Base-by-base conservation (phyloP, 2,888 invertebrate species). In the Megaustenia siamemsis region DNA sequence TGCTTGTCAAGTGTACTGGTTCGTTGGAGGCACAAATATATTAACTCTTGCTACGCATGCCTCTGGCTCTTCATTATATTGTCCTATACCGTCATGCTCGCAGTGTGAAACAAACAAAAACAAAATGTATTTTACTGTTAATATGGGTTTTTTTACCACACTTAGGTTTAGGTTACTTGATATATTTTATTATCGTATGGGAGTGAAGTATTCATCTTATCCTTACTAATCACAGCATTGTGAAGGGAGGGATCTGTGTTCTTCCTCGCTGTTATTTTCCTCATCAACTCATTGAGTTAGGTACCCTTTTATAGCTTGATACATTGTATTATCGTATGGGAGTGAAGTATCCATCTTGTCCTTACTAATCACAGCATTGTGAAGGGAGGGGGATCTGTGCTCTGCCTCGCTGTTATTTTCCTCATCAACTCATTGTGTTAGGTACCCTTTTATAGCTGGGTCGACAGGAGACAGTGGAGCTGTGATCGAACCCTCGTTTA, bases 1-100 rank as follows among this genome's bases (percentile, higher is more conserved):
- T 2, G 53, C 35, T 53, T 76, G 76, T 76, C 76, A 76, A 76
- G 21, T 56, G 76, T 56, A 76, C 53, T 12, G 5, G 53, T 76
- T 21, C 38, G 10, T 76, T 5, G 24, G 5, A 28, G 32, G 24
- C 76, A 35, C 18, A 6, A 49, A 35, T 71, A 45, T 45, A 43
- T 32, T 2, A 10, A n/a, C 43, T 24, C 49, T 10, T n/a, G 10
- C 32, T 77, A 4, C 40, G 10, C 15, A 53, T 53, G 49, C 45
- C 76, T 53, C 32, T 35, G 40, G 35, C 76, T 28, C 32, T 76
- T 38, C 56, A 76, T 76, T 56, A 35, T 35, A 76, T 76, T 76
- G 35, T 76, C 53, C 66, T 35, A 18, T 21, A 66, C 66, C 66
- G 38, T 38, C 38, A 28, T n/a, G n/a, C n/a, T n/a, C 56, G 56